phyloP scores from a whole-genome alignment of 2,113 vertebrate genomes.

The Mohoua ochrocephala region DNA sequence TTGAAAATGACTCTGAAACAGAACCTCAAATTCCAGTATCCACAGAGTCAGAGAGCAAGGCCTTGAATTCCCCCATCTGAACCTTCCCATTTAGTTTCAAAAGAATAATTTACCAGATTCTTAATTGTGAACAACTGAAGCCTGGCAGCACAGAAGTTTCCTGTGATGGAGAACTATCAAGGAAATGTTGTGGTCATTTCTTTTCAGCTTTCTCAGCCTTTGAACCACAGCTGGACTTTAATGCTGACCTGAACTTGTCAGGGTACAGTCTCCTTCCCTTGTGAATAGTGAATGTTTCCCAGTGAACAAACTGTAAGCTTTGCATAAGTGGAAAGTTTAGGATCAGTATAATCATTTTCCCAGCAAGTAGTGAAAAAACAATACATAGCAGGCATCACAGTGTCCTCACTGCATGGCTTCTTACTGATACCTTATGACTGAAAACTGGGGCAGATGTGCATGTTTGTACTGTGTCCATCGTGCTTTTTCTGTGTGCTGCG shows the following conservation, averaged over 20 bases:
- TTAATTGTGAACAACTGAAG: not conserved
- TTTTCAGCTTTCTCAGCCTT: not conserved
- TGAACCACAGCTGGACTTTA: not conserved
- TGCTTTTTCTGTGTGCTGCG: not conserved
- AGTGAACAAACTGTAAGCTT: not conserved
- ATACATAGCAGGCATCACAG: not conserved
- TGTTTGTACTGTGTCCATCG: fast-evolving
- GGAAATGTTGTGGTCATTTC: not conserved
- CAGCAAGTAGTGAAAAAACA: not conserved
- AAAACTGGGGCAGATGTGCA: not conserved
- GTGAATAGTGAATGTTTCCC: not conserved
- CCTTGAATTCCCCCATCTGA: not conserved
- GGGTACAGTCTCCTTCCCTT: not conserved
- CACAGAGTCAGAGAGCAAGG: not conserved
- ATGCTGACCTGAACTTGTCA: not conserved
- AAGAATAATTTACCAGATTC: not conserved
- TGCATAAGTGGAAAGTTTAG: not conserved
- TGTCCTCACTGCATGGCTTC: not conserved
- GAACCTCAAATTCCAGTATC: not conserved
- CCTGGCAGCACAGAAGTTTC: not conserved
- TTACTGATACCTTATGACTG: not conserved
- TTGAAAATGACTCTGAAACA: not conserved
- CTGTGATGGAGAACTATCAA: fast-evolving
- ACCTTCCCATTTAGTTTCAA: not conserved
- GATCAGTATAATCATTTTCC: not conserved